These are phyloP conservation scores for Epsilonema sp. DNA, from an alignment of 2,888 invertebrate genomes.

Conservation along the genomic window DNA sequence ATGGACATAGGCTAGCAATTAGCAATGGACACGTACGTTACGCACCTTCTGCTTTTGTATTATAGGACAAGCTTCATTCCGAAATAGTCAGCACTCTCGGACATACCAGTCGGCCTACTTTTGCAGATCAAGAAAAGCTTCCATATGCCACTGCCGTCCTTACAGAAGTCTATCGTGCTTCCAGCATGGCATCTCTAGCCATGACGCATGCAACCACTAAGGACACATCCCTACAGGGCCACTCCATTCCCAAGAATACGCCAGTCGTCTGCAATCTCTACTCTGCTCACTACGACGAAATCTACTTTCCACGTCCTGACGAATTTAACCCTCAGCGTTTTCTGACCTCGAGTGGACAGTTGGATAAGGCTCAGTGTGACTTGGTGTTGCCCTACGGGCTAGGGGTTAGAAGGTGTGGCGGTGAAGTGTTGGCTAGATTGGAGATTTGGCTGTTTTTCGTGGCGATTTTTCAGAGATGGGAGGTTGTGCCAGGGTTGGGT, in stretches of 20 bases:
- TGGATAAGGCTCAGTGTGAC: background rate
- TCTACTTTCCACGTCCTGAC: conserved; percentile 16
- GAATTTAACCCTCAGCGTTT: conserved; percentile 14
- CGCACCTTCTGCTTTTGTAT: background rate
- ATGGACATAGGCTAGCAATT: too few species aligned
- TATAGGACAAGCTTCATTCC: conserved; percentile 1
- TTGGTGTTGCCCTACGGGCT: conserved; percentile 8
- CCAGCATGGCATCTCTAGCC: conserved; percentile 15
- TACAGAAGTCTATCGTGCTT: conserved; percentile 8
- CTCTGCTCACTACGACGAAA: conserved; percentile 15
- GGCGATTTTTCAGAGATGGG: conserved; percentile 6
- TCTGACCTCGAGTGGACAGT: background rate
- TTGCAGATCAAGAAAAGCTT: background rate
- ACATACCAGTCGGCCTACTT: background rate
- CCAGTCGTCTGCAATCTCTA: conserved; percentile 15
- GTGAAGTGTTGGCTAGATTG: conserved; percentile 7
- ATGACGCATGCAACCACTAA: conserved; percentile 16
- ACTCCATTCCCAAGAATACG: conserved; percentile 18
- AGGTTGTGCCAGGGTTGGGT: background rate
- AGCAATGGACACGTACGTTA: too few species aligned
- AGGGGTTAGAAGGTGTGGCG: conserved; percentile 9
- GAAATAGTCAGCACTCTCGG: conserved; percentile 8
- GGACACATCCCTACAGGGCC: conserved; percentile 17
- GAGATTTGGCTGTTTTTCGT: conserved; percentile 9
- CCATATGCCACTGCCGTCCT: background rate